phyloP scores from a whole-genome alignment of 2,797 vertebrate genomes.

The Muraenolepis orangiensis region DNA sequence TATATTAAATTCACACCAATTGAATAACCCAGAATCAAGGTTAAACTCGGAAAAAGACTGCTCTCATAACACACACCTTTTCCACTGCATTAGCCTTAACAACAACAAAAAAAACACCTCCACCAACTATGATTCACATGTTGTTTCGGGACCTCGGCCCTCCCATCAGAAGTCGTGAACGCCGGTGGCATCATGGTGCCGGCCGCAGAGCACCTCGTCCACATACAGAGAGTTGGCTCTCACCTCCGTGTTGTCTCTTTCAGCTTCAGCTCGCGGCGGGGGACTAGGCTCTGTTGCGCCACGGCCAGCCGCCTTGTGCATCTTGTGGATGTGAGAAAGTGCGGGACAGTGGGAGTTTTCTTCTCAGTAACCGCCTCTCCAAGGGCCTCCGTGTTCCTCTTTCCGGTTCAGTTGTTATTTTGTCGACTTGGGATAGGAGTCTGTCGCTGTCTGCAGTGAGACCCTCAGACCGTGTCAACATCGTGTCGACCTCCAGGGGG shows the following conservation, averaged over 20 bases:
- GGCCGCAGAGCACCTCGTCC: slow-evolving; percentile 85
- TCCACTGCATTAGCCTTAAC: background rate
- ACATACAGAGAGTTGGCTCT: slow-evolving; percentile 85
- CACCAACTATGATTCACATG: background rate
- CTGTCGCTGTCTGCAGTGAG: no score
- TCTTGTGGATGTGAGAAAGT: no score
- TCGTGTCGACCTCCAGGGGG: no score
- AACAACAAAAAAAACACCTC: background rate
- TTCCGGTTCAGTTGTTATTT: no score
- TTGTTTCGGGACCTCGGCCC: background rate
- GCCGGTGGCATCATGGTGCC: slow-evolving; percentile 75
- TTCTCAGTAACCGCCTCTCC: slow-evolving; percentile 76
- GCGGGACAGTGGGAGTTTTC: slow-evolving; percentile 72
- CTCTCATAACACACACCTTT: background rate
- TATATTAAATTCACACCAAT: background rate
- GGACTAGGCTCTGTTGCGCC: slow-evolving; percentile 73
- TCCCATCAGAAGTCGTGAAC: slow-evolving; percentile 73
- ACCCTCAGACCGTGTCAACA: no score
- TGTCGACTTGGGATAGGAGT: no score
- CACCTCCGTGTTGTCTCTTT: slow-evolving; percentile 82
- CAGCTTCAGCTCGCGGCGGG: slow-evolving; percentile 78
- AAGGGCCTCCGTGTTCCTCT: slow-evolving; percentile 77
- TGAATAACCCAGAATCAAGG: background rate
- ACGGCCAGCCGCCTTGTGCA: slow-evolving; percentile 67
- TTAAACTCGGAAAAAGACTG: background rate